These are phyloP conservation scores for Pangasianodon hypophthalmus DNA, from an alignment of 2,113 vertebrate genomes.

Conservation along the genomic window DNA sequence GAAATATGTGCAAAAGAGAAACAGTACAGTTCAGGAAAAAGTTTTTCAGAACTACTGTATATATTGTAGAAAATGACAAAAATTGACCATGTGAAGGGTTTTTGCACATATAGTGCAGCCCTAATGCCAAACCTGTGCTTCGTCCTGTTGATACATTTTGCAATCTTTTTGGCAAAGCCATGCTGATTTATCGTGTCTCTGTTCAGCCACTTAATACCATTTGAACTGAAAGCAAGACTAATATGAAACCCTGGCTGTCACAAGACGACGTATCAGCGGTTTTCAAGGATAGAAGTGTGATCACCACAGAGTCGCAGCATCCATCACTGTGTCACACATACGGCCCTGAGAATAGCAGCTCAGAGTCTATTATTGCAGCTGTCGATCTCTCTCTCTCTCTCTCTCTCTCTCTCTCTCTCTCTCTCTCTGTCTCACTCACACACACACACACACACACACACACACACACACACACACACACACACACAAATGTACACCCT, in stretches of 20 bases:
- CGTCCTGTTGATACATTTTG: background rate
- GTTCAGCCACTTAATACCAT: background rate
- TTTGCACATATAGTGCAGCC: background rate
- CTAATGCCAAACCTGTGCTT: background rate
- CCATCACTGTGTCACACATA: background rate
- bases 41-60: no score
- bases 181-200: background rate
- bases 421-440: no score
- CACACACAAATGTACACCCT: background rate
- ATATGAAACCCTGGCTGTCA: background rate
- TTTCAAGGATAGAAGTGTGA: conserved; percentile 5
- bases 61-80: background rate
- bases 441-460: background rate
- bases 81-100: background rate
- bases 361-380: background rate
- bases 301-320: background rate
- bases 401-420: no score
- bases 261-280: background rate
- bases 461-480: background rate
- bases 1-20: background rate
- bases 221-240: background rate
- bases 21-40: background rate
- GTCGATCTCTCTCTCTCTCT: background rate
- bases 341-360: background rate
- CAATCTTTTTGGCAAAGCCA: background rate